Conservation (phyloP, 2,888 invertebrate species). For the Pedicia rivosa region DNA sequence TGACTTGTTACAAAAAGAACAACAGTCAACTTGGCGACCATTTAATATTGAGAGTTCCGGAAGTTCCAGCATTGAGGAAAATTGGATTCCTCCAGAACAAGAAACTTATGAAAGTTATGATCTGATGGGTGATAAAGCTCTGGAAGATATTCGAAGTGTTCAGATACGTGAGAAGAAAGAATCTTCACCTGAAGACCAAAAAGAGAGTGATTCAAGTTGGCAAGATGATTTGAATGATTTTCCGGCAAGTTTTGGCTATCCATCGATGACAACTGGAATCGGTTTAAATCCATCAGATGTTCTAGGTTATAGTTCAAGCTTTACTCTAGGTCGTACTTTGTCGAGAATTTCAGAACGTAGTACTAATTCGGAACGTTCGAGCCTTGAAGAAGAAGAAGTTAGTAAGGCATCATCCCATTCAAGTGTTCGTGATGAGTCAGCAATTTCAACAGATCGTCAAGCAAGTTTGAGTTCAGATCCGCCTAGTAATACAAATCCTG, state of each 20-base stretch:
- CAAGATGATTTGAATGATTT: slow-evolving; percentile 65
- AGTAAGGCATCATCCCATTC: slow-evolving; percentile 74
- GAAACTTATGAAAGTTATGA: slow-evolving; percentile 42
- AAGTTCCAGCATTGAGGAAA: slow-evolving; percentile 73
- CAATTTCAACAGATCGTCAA: slow-evolving; percentile 71
- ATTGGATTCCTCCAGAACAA: slow-evolving; percentile 60
- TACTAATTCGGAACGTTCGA: slow-evolving; percentile 76
- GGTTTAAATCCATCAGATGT: slow-evolving; percentile 46
- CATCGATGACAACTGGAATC: slow-evolving; percentile 37
- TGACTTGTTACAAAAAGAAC: slow-evolving; percentile 40
- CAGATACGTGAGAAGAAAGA: slow-evolving; percentile 23
- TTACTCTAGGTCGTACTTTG: slow-evolving; percentile 57
- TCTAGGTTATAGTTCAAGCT: slow-evolving; percentile 56
- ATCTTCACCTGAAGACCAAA: slow-evolving; percentile 37
- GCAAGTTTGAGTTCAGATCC: slow-evolving; percentile 75
- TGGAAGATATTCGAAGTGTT: slow-evolving; percentile 17
- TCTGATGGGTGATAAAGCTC: slow-evolving; percentile 23
- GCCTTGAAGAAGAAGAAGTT: slow-evolving; percentile 68
- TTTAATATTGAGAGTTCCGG: slow-evolving; percentile 74
- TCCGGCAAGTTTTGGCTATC: slow-evolving; percentile 58
- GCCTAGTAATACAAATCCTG: slow-evolving; percentile 52
- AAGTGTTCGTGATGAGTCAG: slow-evolving; percentile 69
- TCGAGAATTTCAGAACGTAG: slow-evolving; percentile 79
- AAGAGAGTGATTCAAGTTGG: slow-evolving; percentile 42
- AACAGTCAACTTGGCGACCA: slow-evolving; percentile 67